phyloP scores from a whole-genome alignment of 2,797 vertebrate genomes.

The Nannoperca obscura region DNA sequence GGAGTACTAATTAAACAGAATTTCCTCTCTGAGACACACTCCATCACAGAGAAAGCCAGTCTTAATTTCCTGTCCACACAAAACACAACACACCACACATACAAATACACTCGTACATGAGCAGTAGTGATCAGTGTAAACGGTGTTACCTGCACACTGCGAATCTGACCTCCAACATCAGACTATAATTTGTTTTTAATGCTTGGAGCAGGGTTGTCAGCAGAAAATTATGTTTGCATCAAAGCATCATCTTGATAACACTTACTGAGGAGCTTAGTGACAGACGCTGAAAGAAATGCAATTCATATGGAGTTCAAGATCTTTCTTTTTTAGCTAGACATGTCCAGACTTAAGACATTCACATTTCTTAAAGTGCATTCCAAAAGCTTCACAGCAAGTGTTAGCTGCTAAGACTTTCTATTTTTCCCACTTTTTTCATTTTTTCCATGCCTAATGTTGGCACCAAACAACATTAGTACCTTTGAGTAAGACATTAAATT shows the following conservation, averaged over 20 bases:
- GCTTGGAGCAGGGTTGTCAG: neutral
- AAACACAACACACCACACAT: conserved; percentile 4
- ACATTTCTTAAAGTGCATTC: conserved; percentile 17
- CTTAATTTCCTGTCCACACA: conserved; percentile 37
- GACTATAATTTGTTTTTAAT: conserved; percentile 32
- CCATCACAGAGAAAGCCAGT: conserved; percentile 39
- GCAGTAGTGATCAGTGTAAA: conserved; percentile 36
- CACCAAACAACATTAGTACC: neutral
- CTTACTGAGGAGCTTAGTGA: conserved; percentile 7
- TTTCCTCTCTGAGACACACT: conserved; percentile 48
- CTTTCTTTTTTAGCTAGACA: conserved; percentile 11
- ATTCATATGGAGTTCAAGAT: neutral
- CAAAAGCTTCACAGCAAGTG: neutral
- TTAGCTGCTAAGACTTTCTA: conserved; percentile 7
- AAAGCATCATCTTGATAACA: neutral
- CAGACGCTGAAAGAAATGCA: neutral
- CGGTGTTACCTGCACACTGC: conserved; percentile 25
- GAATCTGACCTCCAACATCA: conserved; percentile 49
- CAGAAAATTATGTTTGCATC: neutral
- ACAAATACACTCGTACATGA: neutral
- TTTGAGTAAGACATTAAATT: neutral
- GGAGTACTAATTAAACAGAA: conserved; percentile 59
- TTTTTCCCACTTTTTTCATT: no score
- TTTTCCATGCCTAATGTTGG: conserved; percentile 6
- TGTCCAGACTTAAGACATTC: neutral